These are phyloP conservation scores for Scyliorhinus canicula DNA, from an alignment of 2,797 vertebrate genomes.

Conservation along the genomic window DNA sequence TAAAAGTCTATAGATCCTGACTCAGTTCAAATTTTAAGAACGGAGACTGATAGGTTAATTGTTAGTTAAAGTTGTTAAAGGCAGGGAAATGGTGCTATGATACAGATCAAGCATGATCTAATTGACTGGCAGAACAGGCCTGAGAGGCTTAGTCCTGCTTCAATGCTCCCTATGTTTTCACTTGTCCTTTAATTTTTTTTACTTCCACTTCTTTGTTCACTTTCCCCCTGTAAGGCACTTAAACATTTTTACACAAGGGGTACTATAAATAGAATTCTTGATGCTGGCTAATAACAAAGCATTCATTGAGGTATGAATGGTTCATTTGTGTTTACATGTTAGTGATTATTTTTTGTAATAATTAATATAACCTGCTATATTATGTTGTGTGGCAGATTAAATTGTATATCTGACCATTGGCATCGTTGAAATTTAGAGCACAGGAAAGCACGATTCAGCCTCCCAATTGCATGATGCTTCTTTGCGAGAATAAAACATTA, in stretches of 20 bases:
- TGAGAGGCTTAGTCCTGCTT: neutral
- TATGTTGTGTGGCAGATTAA: too few relatives aligned
- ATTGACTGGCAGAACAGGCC: neutral
- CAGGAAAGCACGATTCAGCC: too few relatives aligned
- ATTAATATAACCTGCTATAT: too few relatives aligned
- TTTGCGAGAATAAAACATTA: too few relatives aligned
- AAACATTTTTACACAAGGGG: neutral
- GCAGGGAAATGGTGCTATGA: neutral
- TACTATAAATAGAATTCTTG: neutral
- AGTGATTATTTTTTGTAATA: too few relatives aligned
- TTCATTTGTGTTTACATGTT: too few relatives aligned
- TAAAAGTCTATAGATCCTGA: neutral
- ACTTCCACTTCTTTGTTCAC: neutral
- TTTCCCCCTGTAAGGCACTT: neutral
- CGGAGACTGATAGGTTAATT: neutral
- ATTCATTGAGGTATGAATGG: neutral
- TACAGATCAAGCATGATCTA: neutral
- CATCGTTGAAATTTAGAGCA: too few relatives aligned
- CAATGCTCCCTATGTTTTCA: neutral
- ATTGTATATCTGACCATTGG: too few relatives aligned
- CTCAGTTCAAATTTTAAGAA: neutral
- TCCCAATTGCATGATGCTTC: too few relatives aligned
- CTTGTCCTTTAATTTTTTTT: neutral
- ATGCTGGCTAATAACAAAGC: neutral
- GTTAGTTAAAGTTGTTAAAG: neutral